Conservation (phyloP, 2,797 vertebrate species). For the Clarias laeviceps region DNA sequence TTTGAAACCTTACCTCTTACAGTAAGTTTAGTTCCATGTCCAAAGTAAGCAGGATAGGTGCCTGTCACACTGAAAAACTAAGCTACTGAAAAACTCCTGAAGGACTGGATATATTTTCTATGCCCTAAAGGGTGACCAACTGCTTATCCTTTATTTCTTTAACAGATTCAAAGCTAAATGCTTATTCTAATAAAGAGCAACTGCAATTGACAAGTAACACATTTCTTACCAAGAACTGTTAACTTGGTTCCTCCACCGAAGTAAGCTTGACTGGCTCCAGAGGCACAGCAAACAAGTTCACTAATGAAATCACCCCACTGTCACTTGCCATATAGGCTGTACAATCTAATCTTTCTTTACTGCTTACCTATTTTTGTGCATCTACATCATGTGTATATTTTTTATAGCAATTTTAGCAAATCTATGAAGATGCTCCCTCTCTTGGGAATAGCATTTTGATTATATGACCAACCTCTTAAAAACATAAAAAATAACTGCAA, state of each 20-base stretch:
- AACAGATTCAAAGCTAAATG: background rate
- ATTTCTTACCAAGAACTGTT: conserved; percentile 64
- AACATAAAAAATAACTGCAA: too few relatives aligned
- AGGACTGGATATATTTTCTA: background rate
- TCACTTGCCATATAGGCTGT: background rate
- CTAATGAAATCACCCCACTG: conserved; percentile 43
- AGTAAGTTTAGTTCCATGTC: conserved; percentile 63
- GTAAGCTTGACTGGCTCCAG: conserved; percentile 11
- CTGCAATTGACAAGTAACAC: background rate
- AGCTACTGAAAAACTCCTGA: conserved; percentile 3
- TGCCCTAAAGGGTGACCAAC: too few relatives aligned
- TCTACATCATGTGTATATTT: background rate
- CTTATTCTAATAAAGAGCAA: background rate
- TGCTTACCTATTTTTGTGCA: background rate
- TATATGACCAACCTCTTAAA: background rate
- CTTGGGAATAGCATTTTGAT: background rate
- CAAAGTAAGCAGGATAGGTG: conserved; percentile 42
- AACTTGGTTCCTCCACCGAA: conserved; percentile 66
- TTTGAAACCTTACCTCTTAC: conserved; percentile 60
- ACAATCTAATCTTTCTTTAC: background rate
- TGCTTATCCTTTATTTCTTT: background rate
- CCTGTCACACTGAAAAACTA: conserved; percentile 44
- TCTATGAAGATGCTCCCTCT: background rate
- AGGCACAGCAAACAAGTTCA: conserved; percentile 54
- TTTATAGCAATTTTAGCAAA: background rate